phyloP scores from a whole-genome alignment of 2,113 vertebrate genomes.

The Herpailurus yagouaroundi region DNA sequence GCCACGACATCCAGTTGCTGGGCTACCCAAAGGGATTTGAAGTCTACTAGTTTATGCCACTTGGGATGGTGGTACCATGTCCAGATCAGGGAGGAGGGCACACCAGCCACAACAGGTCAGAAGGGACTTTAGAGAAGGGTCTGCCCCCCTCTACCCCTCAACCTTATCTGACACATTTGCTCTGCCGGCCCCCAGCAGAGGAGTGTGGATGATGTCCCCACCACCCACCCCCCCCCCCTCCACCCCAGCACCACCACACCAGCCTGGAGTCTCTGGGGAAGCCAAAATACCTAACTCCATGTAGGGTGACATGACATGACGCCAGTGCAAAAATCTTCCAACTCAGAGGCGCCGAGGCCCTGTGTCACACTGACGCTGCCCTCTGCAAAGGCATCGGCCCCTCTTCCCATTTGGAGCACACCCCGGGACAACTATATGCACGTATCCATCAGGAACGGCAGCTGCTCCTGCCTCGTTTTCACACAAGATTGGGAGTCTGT shows the following conservation, averaged over 20 bases:
- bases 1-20: neutral
- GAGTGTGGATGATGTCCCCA: accelerated
- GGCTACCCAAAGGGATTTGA: neutral
- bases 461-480: neutral
- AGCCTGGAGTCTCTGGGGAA: neutral
- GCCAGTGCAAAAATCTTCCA: neutral
- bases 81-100: neutral
- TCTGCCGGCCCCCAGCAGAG: neutral
- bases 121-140: neutral
- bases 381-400: neutral
- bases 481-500: neutral
- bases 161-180: neutral
- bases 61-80: accelerated
- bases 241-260: neutral
- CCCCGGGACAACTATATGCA: neutral
- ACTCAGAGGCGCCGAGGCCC: neutral
- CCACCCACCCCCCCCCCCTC: too few relatives aligned
- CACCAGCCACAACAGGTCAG: accelerated
- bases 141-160: neutral
- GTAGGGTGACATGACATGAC: neutral
- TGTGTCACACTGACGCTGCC: neutral
- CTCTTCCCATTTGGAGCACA: neutral
- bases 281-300: neutral
- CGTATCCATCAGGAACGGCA: neutral
- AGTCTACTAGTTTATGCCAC: neutral